Evolutionary conservation across 2,888 invertebrate species (phyloP).

Genomic region (Neoascia interrupta): DNA sequence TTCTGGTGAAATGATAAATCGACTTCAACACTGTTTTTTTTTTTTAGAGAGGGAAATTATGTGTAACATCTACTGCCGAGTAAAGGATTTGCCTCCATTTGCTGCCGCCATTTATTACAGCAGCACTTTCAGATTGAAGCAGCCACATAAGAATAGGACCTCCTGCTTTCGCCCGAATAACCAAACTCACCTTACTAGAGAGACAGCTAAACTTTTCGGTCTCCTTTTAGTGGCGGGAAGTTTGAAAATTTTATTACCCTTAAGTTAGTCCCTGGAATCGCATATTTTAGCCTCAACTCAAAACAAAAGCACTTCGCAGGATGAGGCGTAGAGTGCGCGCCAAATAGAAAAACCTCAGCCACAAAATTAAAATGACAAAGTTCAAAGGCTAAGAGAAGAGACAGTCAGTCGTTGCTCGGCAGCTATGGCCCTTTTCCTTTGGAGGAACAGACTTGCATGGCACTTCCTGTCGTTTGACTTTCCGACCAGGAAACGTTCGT

Average conservation of each 20-base stretch:
- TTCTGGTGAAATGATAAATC: conserved; percentile 60
- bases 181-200: conserved; percentile 46
- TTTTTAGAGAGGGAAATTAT: too few species aligned
- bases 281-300: conserved; percentile 61
- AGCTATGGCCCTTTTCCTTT: conserved; percentile 23
- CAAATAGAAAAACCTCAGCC: conserved; percentile 43
- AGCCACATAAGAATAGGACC: conserved; percentile 2
- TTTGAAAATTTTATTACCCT: conserved; percentile 61
- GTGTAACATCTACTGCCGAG: conserved; percentile 36
- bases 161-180: neutral
- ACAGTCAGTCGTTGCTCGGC: conserved; percentile 74
- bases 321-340: conserved; percentile 23
- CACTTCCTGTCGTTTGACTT: conserved; percentile 71
- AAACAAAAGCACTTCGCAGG: conserved; percentile 53
- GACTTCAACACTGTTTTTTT: conserved; percentile 70
- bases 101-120: conserved; percentile 49
- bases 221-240: conserved; percentile 47
- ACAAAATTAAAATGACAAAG: conserved; percentile 78
- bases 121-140: conserved; percentile 49
- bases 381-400: conserved; percentile 79
- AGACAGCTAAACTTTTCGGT: conserved; percentile 42
- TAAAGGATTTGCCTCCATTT: conserved; percentile 59
- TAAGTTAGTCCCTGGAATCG: conserved; percentile 66
- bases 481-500: conserved; percentile 70
- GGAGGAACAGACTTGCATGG: conserved; percentile 64